Conservation (phyloP, 2,113 vertebrate genomes). For the Pogonocichla stellata region DNA sequence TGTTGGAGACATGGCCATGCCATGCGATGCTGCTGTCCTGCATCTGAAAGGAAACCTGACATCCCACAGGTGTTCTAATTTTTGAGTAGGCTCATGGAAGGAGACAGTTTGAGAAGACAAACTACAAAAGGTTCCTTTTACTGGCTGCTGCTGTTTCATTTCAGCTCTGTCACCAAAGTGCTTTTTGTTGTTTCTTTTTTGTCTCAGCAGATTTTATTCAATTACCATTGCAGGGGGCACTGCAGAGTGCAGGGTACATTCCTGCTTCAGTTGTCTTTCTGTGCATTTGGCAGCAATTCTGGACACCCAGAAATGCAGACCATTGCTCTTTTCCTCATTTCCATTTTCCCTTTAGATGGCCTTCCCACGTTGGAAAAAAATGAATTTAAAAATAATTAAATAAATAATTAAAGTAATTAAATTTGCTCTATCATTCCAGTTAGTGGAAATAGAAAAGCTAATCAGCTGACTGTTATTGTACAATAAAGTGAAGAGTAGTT, state of each 20-base stretch:
- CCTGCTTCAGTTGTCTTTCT: background rate
- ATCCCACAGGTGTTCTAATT: background rate
- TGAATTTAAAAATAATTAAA: background rate
- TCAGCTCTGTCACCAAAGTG: background rate
- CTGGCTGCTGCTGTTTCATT: background rate
- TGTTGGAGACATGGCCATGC: background rate
- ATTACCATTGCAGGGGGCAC: background rate
- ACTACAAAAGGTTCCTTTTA: background rate
- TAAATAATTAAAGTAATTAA: constrained; percentile 5
- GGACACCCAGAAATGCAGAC: background rate
- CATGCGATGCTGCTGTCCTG: background rate
- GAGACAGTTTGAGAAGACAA: background rate
- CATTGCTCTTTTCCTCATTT: background rate
- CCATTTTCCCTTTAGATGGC: background rate
- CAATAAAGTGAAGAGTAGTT: constrained; percentile 49
- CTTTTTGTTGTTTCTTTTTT: background rate
- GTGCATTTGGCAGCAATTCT: background rate
- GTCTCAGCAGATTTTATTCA: background rate
- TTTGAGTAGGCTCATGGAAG: background rate
- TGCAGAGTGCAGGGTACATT: background rate
- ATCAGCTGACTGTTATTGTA: constrained; percentile 38
- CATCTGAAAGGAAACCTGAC: constrained; percentile 13
- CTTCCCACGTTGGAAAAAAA: background rate
- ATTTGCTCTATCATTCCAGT: constrained; percentile 1
- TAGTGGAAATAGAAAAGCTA: constrained; percentile 36